Base-by-base conservation (phyloP, 2,888 invertebrate species). In the Campaea margaritaria region DNA sequence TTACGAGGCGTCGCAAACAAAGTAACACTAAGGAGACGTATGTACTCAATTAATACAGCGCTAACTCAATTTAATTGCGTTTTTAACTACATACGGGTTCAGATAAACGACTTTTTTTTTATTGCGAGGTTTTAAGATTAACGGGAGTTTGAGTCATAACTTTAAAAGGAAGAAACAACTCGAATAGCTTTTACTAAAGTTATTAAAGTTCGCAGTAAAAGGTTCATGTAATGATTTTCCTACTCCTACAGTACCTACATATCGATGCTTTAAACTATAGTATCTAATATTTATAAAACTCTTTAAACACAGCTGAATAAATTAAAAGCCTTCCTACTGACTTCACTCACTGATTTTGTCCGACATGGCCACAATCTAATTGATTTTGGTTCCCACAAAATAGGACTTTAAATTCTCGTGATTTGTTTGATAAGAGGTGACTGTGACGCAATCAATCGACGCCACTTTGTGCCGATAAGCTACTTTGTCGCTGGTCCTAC, bases 371-470 rank as follows among this genome's bases (percentile, higher is more conserved):
- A n/a, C 36, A 36, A 36, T 36, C 3, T n/a, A 31, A 39, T 57
- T 34, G 56, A 67, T 61, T 74, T 70, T 66, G 64, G 67, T 71
- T 77, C 72, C 69, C 71, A 75, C 65, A 68, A 71, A 75, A 76
- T n/a, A 74, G 66, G 70, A 70, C 41, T 62, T 52, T 72, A 68
- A 69, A n/a, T 12, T 43, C 9, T 27, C 31, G 73, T 79, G 81
- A 83, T 83, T 79, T 83, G 76, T 74, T 64, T 62, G 86, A 87
- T 87, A 87, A 83, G 80, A 85, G 82, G 86, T 85, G 87, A 74
- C 75, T 75, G 75, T 75, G 76, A 78, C 81, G 76, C 85, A 74
- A 89, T 89, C 85, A 84, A 87, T 88, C 85, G 87, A 75, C 78
- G 84, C 83, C 86, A 87, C 81, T 84, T 81, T 79, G 77, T 74